Evolutionary conservation across 2,797 vertebrate species (phyloP).

Genomic region (Meda fulgida): DNA sequence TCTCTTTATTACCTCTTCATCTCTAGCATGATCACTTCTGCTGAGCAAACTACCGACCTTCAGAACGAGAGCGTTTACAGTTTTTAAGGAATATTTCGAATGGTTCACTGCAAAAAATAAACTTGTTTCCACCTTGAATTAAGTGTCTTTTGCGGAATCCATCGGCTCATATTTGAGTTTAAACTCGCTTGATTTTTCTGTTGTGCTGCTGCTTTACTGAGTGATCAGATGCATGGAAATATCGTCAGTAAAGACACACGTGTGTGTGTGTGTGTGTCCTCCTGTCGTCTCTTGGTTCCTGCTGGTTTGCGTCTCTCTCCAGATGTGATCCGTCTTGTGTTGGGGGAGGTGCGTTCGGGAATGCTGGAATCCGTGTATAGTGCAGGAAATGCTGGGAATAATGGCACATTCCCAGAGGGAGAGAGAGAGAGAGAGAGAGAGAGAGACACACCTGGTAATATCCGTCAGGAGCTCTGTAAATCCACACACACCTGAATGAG

Average conservation of each 20-base stretch:
- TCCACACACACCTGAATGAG: not conserved
- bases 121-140: no score
- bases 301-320: not conserved
- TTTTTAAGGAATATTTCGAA: no score
- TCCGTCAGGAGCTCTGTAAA: not conserved
- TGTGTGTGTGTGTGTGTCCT: not conserved
- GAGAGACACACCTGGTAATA: constrained; percentile 6
- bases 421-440: not conserved
- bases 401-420: constrained; percentile 5
- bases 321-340: constrained; percentile 13
- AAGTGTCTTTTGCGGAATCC: no score
- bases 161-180: no score
- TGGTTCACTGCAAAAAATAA: no score
- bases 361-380: constrained; percentile 10
- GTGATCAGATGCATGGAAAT: not conserved
- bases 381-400: constrained; percentile 4
- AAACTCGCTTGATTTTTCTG: no score
- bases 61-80: no score
- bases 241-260: no score
- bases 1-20: not conserved
- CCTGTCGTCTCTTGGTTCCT: not conserved
- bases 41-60: not conserved
- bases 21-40: not conserved
- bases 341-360: constrained; percentile 21
- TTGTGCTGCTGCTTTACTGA: no score